Conservation (phyloP, 2,797 vertebrate species). For the Pogonophryne albipinna region DNA sequence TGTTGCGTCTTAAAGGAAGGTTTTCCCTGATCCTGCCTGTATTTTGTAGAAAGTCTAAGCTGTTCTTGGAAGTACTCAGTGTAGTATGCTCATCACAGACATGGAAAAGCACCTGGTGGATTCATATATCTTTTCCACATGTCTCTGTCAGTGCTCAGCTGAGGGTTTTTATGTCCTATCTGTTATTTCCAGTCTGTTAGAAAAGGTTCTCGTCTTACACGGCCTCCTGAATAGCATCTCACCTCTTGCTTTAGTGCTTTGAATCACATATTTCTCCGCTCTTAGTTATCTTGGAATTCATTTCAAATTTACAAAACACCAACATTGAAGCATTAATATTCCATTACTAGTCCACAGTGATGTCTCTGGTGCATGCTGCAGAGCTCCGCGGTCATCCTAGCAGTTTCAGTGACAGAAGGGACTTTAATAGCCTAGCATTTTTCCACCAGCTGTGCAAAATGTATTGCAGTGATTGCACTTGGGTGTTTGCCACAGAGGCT, state of each 20-base stretch:
- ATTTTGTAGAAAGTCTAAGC: slow-evolving; percentile 6
- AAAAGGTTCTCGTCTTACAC: slow-evolving; percentile 62
- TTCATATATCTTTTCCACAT: slow-evolving; percentile 33
- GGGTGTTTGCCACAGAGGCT: slow-evolving; percentile 64
- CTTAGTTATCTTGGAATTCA: background rate
- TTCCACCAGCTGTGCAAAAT: slow-evolving; percentile 75
- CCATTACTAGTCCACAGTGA: slow-evolving; percentile 10
- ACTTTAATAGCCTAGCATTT: slow-evolving; percentile 66
- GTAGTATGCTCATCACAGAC: slow-evolving; percentile 1
- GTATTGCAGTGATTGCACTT: slow-evolving; percentile 66
- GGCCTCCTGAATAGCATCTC: slow-evolving; percentile 46
- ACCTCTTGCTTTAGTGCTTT: slow-evolving; percentile 29
- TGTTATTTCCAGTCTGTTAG: slow-evolving; percentile 50
- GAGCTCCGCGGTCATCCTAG: slow-evolving; percentile 50
- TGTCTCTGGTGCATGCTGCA: slow-evolving; percentile 23
- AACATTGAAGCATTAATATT: slow-evolving; percentile 16
- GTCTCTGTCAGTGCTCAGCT: slow-evolving; percentile 40
- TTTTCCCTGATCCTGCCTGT: background rate
- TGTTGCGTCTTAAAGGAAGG: background rate
- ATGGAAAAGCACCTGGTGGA: slow-evolving; percentile 29
- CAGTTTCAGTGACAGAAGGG: slow-evolving; percentile 43
- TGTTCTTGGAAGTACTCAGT: background rate
- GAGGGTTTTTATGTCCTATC: slow-evolving; percentile 35
- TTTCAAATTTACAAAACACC: slow-evolving; percentile 8
- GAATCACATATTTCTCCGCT: slow-evolving; percentile 13